Base-by-base conservation (phyloP, 2,888 invertebrate genomes). In the Yponomeuta sedellus region DNA sequence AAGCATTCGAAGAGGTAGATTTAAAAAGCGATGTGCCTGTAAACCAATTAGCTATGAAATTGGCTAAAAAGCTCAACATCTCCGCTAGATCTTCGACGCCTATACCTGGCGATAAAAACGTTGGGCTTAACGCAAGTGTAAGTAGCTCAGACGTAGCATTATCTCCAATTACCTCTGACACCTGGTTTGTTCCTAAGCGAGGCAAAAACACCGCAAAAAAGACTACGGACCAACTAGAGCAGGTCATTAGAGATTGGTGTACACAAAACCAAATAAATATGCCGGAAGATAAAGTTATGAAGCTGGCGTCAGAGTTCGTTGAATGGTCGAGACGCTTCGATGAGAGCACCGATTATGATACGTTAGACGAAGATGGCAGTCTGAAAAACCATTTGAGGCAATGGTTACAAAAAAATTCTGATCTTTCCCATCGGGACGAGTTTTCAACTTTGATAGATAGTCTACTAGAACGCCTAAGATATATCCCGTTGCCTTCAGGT, bases 191-290 rank as follows among this genome's bases (percentile, higher is more conserved):
- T 61, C 84, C 84, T 70, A 71, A 82, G 58, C 76, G 79, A 68
- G 34, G 77, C 10, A 76, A 81, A 62, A 75, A 77, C 16, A 3
- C 44, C 16, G 2, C 44, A 3, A 44, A 44, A 44, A 44, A 44
- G 16, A 16, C 44, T 16, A 12, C 16, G 44, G 44, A 44, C 2
- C 44, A 44, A 71, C 71, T 8, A 69, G 71, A 0, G 75, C 74
- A 69, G 66, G 68, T 1, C 71, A 76, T 0, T 67, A 71, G 6
- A 69, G 71, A 61, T 79, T 78, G 28, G 82, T 82, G 69, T 58
- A 79, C 58, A 1, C 22, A 22, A 22, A 58, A 22, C 3, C 11
- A 58, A 19, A 58, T 19, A 58, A 44, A 44, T 16, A 44, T 44
- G 16, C 16, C 44, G 12, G 44, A 44, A 44, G 44, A 44, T 16